Conservation (phyloP, 1,140 invertebrate species). For the Paralvinella palmiformis region DNA sequence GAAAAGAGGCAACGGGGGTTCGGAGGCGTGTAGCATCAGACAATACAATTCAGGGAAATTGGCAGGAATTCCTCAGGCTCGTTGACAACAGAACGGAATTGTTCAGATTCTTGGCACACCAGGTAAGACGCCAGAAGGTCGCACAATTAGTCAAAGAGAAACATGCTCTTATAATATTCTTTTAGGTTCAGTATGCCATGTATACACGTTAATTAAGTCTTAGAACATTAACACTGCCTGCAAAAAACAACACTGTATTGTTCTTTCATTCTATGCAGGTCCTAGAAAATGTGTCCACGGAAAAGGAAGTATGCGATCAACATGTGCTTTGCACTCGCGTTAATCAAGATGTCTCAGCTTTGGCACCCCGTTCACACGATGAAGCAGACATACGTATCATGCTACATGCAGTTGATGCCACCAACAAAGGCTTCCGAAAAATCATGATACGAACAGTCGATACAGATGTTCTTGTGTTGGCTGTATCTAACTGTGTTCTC, state of each 20-base stretch:
- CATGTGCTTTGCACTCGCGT: neutral
- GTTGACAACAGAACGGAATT: neutral
- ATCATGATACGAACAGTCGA: neutral
- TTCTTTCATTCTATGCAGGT: too few relatives aligned
- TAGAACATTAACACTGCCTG: too few relatives aligned
- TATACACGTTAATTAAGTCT: too few relatives aligned
- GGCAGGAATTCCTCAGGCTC: neutral
- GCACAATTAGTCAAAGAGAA: too few relatives aligned
- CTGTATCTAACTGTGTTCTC: neutral
- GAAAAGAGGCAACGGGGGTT: conserved; percentile 17
- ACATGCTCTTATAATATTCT: too few relatives aligned
- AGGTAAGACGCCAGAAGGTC: too few relatives aligned
- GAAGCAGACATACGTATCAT: neutral
- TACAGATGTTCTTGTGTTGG: neutral
- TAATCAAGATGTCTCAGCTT: neutral
- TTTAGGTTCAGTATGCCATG: too few relatives aligned
- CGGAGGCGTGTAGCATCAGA: conserved; percentile 11
- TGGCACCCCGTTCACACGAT: neutral
- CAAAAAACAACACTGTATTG: too few relatives aligned
- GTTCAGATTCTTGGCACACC: neutral
- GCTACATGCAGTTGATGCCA: neutral
- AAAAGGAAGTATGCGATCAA: too few relatives aligned
- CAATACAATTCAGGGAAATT: conserved; percentile 4
- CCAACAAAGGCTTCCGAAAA: neutral
- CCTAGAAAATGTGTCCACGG: too few relatives aligned